These are phyloP conservation scores for Australoheros facetus DNA, from an alignment of 2,797 vertebrate species.

Conservation along the genomic window DNA sequence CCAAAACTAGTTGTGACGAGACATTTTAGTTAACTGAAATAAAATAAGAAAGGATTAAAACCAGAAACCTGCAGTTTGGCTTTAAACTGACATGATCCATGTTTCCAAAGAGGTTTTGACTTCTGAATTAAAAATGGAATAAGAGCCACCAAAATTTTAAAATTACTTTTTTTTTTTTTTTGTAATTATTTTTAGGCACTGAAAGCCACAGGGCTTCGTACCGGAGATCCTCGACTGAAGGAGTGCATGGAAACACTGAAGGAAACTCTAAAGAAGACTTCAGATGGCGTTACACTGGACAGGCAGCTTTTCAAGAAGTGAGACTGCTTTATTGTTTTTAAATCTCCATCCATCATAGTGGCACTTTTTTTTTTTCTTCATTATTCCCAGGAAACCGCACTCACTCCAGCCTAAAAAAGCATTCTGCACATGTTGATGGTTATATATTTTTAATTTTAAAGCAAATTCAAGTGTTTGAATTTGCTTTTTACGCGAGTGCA, in stretches of 20 bases:
- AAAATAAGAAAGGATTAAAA: neutral
- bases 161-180: neutral
- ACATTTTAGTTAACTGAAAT: neutral
- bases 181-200: constrained; percentile 83
- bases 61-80: neutral
- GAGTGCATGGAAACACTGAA: constrained; percentile 98
- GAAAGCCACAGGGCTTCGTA: constrained; percentile 94
- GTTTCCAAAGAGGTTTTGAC: neutral
- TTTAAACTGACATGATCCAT: neutral
- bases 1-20: neutral
- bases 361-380: neutral
- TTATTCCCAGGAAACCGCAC: neutral
- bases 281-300: constrained; percentile 96
- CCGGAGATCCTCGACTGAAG: constrained; percentile 93
- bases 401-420: neutral
- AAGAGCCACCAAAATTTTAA: neutral
- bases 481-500: neutral
- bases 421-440: neutral
- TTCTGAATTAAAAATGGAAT: neutral
- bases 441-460: neutral
- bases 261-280: constrained; percentile 89
- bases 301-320: constrained; percentile 97
- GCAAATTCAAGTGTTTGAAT: constrained; percentile 19
- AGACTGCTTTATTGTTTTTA: constrained; percentile 33
- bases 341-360: neutral